Base-by-base conservation (phyloP, 2,888 invertebrate genomes). In the Laothoe populi region DNA sequence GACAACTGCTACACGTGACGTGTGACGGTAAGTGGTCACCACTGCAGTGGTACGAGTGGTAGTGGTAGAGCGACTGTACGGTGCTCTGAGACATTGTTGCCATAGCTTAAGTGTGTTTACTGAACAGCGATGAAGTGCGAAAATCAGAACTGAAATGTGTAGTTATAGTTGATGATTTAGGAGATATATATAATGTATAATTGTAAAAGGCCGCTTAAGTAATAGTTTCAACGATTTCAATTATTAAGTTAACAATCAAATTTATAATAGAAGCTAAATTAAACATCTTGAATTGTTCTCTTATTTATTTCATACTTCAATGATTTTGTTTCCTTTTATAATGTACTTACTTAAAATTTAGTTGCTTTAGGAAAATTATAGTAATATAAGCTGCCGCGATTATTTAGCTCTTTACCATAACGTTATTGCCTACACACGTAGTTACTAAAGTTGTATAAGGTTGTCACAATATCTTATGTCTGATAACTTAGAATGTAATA, bases 1-100 rank as follows among this genome's bases (percentile, higher is more conserved):
- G 92, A 94, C 64, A 94, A 94, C 82, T 95, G 95, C 73, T 93
- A 88, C 74, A 94, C 94, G 79, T 94, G 93, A 82, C 65, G 67
- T 61, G 46, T 16, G 24, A 19, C 26, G 19, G 19, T 26, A 53
- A 35, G 19, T 19, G 19, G 35, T 35, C 24, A 31, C 7, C n/a
- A 48, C n/a, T 24, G 26, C 1, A n/a, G 48, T 26, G 24, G 48
- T 42, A 42, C 19, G 19, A 19, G 44, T 7, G 53, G 19, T 35
- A 19, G 44, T 7, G 53, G 19, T 35, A 19, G 53, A 21, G 31
- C 13, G 19, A 53, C 35, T 53, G 26, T 26, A n/a, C 31, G 35
- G 35, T 53, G 31, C 53, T 53, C 31, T 53, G 19, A 53, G 31
- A 53, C 49, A 35, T 31, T 19, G 53, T 35, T 53, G 53, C 53